A percentile compares a stretch with the other conserved stretches of the same genome.
phyloP scores from a whole-genome alignment of 2,797 vertebrate genomes.

The Coccyzus lansbergi region DNA sequence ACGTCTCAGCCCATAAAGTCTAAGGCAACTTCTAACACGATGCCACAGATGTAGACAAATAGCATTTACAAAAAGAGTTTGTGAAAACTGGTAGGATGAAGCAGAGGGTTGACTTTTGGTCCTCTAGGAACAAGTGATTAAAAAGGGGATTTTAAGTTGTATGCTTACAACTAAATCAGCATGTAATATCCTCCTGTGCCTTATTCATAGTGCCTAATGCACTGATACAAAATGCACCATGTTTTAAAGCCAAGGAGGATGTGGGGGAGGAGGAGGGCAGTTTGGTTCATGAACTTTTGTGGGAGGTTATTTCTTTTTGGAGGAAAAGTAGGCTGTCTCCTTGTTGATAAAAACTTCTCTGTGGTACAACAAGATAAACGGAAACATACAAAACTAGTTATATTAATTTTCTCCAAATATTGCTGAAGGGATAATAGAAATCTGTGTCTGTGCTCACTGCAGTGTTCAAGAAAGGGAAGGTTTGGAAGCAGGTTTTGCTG shows the following conservation, averaged over 20 bases:
- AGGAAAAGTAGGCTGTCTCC: conserved; percentile 29
- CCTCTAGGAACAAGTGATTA: background rate
- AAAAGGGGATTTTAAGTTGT: background rate
- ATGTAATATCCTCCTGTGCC: background rate
- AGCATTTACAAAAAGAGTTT: background rate
- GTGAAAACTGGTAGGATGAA: background rate
- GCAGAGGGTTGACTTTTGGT: background rate
- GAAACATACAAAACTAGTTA: background rate
- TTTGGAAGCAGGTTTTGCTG: conserved; percentile 58
- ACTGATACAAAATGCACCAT: background rate
- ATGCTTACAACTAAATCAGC: background rate
- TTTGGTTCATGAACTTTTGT: conserved; percentile 49
- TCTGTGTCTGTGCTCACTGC: background rate
- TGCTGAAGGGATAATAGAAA: background rate
- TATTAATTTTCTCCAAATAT: conserved; percentile 4
- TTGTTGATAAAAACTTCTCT: background rate
- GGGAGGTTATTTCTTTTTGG: conserved; percentile 41
- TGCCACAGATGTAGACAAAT: background rate
- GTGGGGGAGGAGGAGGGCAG: conserved; percentile 38
- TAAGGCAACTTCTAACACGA: conserved; percentile 7
- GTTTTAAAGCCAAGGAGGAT: background rate
- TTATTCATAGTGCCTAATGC: background rate
- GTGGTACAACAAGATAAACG: background rate
- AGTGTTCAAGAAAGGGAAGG: conserved; percentile 9
- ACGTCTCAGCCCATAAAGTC: background rate